Percentiles rank a stretch among this genome's conserved stretches.
These are phyloP conservation scores for Aldabrachelys gigantea DNA, from an alignment of 2,113 vertebrate species.

Conservation along the genomic window DNA sequence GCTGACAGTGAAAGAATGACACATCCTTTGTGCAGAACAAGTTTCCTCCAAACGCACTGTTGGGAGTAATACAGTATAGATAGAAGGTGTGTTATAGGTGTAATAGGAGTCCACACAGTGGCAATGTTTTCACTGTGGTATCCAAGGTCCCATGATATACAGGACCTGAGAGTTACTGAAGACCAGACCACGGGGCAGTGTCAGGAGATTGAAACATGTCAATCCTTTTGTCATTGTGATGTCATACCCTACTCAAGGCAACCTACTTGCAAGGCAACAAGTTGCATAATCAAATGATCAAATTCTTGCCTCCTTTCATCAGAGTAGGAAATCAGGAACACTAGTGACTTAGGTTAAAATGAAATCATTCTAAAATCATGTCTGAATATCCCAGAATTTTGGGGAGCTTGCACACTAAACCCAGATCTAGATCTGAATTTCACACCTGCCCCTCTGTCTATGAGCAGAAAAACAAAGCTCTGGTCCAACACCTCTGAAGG, in stretches of 20 bases:
- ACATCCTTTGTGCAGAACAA: background rate
- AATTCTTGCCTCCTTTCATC: background rate
- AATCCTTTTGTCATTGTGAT: background rate
- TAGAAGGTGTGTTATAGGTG: background rate
- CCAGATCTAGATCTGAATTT: background rate
- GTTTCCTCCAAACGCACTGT: background rate
- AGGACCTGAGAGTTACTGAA: conserved; percentile 15
- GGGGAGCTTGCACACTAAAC: background rate
- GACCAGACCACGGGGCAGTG: background rate
- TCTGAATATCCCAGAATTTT: background rate
- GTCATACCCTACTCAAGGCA: conserved; percentile 29
- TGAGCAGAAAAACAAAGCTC: background rate
- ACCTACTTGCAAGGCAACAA: background rate
- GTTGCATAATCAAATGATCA: background rate
- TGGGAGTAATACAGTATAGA: background rate
- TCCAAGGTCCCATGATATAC: background rate
- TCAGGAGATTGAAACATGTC: conserved; percentile 57
- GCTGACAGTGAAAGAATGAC: background rate
- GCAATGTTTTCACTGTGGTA: background rate
- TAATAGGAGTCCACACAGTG: background rate
- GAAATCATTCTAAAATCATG: background rate
- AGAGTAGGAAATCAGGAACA: conserved; percentile 18
- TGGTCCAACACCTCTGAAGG: background rate
- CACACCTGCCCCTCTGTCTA: background rate
- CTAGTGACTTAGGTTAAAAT: background rate